phyloP scores from a whole-genome alignment of 2,797 vertebrate species.

The Epinephelus malabaricus region DNA sequence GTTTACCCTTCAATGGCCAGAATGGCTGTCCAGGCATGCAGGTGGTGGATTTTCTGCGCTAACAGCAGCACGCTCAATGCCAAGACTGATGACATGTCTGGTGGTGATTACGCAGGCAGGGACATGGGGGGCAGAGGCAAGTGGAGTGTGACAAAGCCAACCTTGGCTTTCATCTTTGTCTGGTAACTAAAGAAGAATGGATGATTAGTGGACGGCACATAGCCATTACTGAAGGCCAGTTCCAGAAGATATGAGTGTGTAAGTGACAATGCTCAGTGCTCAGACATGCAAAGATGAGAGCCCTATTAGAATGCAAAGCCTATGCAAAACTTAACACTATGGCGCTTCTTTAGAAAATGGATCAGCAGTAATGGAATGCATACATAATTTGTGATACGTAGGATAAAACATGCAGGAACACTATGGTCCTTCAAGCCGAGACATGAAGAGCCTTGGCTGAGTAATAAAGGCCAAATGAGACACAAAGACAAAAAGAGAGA shows the following conservation, averaged over 20 bases:
- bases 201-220: conserved; percentile 1
- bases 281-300: conserved; percentile 37
- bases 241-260: not conserved
- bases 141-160: conserved; percentile 49
- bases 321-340: conserved; percentile 3
- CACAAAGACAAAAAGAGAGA: conserved; percentile 20
- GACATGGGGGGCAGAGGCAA: conserved; percentile 24
- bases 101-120: conserved; percentile 41
- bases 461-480: conserved; percentile 44
- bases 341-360: conserved; percentile 5
- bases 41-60: conserved; percentile 47
- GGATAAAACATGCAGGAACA: conserved; percentile 38
- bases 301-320: conserved; percentile 19
- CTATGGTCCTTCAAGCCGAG: conserved; percentile 15
- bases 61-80: conserved; percentile 43
- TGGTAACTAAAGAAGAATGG: conserved; percentile 34
- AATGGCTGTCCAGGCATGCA: conserved; percentile 34
- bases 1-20: conserved; percentile 48
- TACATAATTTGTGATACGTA: conserved; percentile 4
- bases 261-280: conserved; percentile 10
- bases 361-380: conserved; percentile 8
- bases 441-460: conserved; percentile 23
- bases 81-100: conserved; percentile 55
- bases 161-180: conserved; percentile 51
- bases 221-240: conserved; percentile 20